Conservation (phyloP, 2,888 invertebrate species). For the Erannis defoliaria region DNA sequence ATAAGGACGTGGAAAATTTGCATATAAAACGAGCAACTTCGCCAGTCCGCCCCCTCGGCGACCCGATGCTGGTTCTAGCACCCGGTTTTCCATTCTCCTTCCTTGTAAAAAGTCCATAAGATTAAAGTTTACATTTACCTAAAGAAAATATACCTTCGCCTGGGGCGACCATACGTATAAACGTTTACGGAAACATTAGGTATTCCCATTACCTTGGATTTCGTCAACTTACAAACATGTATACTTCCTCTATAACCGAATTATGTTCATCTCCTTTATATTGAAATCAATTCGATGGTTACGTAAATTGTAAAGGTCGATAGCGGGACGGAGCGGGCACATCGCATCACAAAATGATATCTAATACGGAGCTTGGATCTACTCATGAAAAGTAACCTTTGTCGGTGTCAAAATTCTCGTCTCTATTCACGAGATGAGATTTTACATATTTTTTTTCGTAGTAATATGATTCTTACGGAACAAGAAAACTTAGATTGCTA, state of each 20-base stretch:
- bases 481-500: constrained; percentile 71
- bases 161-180: constrained; percentile 45
- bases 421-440: constrained; percentile 9
- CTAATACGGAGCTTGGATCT: not conserved
- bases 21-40: constrained; percentile 85
- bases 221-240: constrained; percentile 12
- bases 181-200: no score
- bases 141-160: constrained; percentile 45
- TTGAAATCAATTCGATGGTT: constrained; percentile 2
- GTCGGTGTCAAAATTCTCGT: constrained; percentile 3
- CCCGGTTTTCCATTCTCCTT: constrained; percentile 75
- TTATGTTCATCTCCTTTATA: constrained; percentile 10
- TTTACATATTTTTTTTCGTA: constrained; percentile 26
- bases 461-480: constrained; percentile 48
- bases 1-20: constrained; percentile 84
- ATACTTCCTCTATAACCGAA: constrained; percentile 5
- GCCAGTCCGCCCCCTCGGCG: constrained; percentile 58
- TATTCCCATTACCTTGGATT: no score
- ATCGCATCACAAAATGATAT: no score
- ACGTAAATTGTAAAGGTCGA: constrained; percentile 9
- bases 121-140: constrained; percentile 61
- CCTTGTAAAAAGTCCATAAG: constrained; percentile 69
- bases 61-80: constrained; percentile 66
- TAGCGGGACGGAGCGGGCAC: no score
- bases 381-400: constrained; percentile 16